Evolutionary conservation across 2,797 vertebrate genomes (phyloP), one percentile per base, ranked within the genome.

Genomic region (Orestias chungarensis): DNA sequence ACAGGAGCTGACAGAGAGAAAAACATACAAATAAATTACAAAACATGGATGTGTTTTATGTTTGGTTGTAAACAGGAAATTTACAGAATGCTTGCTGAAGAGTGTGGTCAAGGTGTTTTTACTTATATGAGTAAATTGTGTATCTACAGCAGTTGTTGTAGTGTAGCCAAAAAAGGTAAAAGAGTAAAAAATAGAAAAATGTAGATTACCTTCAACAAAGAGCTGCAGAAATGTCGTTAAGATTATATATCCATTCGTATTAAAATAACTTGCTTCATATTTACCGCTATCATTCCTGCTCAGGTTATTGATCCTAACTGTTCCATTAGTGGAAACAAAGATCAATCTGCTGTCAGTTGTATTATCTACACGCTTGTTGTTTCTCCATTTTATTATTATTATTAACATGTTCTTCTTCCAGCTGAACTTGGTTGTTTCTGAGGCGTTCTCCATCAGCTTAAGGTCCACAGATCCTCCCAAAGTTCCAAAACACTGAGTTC

Each of bases 321-420:
- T 87, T 75, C 86, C 81, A 70, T 79, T 27, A 8, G 6, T 61
- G 7, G 0, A 6, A 71, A 29, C 59, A 64, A 91, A 82, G 2
- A 12, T 1, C 7, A 25, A 84, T 75, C 69, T 86, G 29, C 18
- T 0, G 18, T 4, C 0, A 0, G 23, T 4, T 0, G 0, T 0
- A 52, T 0, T 0, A 0, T 0, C 0, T 15, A 23, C 0, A 0
- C 0, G 38, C 9, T 40, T 1, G 1, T 74, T 1, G 0, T 6
- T 0, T 23, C 0, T 57, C 47, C n/a, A 29, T 0, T 0, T 0
- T 0, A 85, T 7, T 74, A 85, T 7, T 74, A 86, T 10, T 4
- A 0, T 0, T 6, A 0, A 2, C 3, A 0, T 1, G 1, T 14
- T 11, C 4, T 20, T 43, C 18, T 0, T 7, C 46, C 33, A 68